A percentile compares a stretch with the other conserved stretches of the same genome.
These are phyloP conservation scores for Cryptus viduatorius DNA, from an alignment of 2,888 invertebrate genomes.

Conservation along the genomic window DNA sequence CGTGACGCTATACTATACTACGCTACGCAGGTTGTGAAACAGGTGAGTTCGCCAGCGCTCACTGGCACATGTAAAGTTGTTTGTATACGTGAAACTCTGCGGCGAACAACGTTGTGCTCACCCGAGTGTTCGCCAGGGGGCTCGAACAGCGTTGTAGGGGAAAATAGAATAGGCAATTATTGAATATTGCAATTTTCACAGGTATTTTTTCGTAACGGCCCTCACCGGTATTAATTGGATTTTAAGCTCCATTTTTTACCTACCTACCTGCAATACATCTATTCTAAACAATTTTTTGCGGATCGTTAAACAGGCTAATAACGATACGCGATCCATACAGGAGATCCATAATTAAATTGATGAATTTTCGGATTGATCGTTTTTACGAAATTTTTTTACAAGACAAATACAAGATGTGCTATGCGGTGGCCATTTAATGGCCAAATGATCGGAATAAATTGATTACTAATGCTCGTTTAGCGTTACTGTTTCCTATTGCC, in stretches of 20 bases:
- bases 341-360: no score
- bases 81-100: neutral
- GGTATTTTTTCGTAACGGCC: neutral
- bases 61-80: neutral
- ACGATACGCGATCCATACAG: no score
- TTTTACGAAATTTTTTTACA: no score
- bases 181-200: neutral
- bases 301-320: no score
- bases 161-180: slow-evolving; percentile 22
- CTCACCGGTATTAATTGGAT: neutral
- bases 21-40: slow-evolving; percentile 84
- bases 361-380: no score
- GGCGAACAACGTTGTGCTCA: slow-evolving; percentile 54
- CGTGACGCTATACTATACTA: slow-evolving; percentile 77
- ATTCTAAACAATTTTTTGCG: no score
- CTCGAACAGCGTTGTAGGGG: slow-evolving; percentile 5
- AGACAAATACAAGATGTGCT: neutral
- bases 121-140: slow-evolving; percentile 66
- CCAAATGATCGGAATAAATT: neutral
- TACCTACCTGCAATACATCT: no score
- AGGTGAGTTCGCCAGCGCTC: slow-evolving; percentile 75
- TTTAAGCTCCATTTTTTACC: no score
- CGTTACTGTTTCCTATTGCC: slow-evolving; percentile 18
- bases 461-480: neutral
- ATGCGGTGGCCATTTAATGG: neutral